Evolutionary conservation across 2,113 vertebrate species (phyloP).

Genomic region (Neogale vison): DNA sequence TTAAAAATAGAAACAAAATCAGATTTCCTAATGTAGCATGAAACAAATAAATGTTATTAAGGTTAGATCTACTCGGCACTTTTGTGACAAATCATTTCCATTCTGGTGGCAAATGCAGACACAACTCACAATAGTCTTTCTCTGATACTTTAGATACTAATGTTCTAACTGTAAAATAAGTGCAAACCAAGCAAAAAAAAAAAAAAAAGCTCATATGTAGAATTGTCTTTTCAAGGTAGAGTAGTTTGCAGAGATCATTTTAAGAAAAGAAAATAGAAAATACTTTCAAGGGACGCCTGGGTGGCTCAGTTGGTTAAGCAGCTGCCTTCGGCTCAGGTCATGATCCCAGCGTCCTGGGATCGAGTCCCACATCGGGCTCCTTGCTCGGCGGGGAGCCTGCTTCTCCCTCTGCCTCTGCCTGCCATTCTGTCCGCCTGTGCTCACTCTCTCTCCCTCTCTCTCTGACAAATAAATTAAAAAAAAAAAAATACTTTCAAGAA

Average conservation of each 20-base stretch:
- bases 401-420: too few species aligned
- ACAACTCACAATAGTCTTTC: not conserved
- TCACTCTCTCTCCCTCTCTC: too few species aligned
- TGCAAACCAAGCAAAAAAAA: not conserved
- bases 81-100: not conserved
- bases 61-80: not conserved
- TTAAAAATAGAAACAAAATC: not conserved
- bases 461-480: too few species aligned
- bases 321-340: too few species aligned
- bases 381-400: too few species aligned
- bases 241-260: not conserved
- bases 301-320: too few species aligned
- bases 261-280: constrained; percentile 28
- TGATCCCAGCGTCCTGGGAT: too few species aligned
- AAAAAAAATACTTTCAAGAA: not conserved
- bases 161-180: constrained; percentile 49
- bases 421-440: too few species aligned
- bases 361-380: too few species aligned
- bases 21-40: not conserved
- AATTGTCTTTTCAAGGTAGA: not conserved
- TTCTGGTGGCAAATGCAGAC: not conserved
- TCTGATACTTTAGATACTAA: constrained; percentile 32
- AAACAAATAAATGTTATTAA: not conserved
- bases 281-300: too few species aligned
- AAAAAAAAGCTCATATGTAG: not conserved